Percentiles rank a stretch among this genome's conserved stretches.
phyloP scores from a whole-genome alignment of 2,113 vertebrate genomes.

The Cavia aperea region DNA sequence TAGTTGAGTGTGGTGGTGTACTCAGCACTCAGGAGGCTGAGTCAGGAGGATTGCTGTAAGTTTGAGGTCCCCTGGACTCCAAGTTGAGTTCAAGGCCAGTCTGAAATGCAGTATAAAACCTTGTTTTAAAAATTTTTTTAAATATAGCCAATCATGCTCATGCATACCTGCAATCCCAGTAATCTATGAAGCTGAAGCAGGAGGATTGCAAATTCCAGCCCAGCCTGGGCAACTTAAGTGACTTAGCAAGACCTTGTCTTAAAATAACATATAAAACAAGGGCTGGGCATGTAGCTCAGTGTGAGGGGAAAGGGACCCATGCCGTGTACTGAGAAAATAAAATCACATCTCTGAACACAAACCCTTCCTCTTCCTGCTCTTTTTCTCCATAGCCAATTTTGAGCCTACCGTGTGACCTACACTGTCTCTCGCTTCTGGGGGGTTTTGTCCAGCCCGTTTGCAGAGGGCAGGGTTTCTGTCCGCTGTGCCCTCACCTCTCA shows the following conservation, averaged over 20 bases:
- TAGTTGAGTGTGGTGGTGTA: too few species aligned
- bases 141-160: too few species aligned
- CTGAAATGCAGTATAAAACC: too few species aligned
- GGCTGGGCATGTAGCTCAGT: background rate
- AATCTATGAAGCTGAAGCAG: background rate
- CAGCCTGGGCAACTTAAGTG: background rate
- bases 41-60: background rate
- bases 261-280: background rate
- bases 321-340: background rate
- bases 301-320: background rate
- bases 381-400: background rate
- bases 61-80: background rate
- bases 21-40: background rate
- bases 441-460: background rate
- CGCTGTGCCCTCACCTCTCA: background rate
- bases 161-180: background rate
- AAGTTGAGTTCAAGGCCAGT: too few species aligned
- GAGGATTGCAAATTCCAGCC: background rate
- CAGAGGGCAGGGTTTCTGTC: background rate
- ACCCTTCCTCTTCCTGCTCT: background rate
- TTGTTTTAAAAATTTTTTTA: too few species aligned
- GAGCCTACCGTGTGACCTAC: too few species aligned
- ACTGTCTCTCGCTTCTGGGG: accelerated
- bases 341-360: background rate
- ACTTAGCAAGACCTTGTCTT: background rate